Evolutionary conservation across 2,113 vertebrate species (phyloP), one percentile per base, ranked within the genome.

Genomic region (Austrofundulus limnaeus): DNA sequence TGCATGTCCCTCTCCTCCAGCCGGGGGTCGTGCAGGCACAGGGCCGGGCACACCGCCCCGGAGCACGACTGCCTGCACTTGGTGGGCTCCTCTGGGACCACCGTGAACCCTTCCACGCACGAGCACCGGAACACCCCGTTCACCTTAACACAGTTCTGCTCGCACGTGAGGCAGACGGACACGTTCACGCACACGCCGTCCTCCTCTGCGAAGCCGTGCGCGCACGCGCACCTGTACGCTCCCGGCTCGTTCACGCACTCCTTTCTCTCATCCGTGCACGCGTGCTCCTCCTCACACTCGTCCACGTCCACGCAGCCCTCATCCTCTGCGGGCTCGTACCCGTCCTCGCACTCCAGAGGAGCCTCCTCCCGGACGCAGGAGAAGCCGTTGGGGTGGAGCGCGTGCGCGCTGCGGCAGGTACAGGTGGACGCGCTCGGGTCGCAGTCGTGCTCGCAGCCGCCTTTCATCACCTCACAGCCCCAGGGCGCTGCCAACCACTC

Each of bases 361-460:
- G 72, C 77, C 3, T 0, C 77, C 3, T 0, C 7, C 0, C 4
- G 17, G 17, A 1, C 6, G 75, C 88, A 90, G 48, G 42, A 61
- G 59, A 88, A 2, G 10, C 25, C 54, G 66, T 90, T 87, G 39
- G 3, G 19, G 12, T 80, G 82, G n/a, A 88, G 66, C 0, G 0
- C 1, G 8, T 55, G 42, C 3, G 66, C 62, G 0, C 7, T 0
- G 1, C 83, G 83, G 14, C 88, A 90, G 5, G 0, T 4, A 66
- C 88, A 89, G 13, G 16, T 9, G 0, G 4, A 0, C 0, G 31
- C 8, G 1, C 2, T 15, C 0, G 1, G 0, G 0, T 5, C 8
- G 72, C 88, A 90, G 2, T 0, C 0, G 31, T 72, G 13, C 2
- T 79, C 72, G 1, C 89, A 90, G 54, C 89, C 89, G 5, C 89